Percentiles rank a stretch among this genome's conserved stretches.
Conservation (phyloP, 2,797 vertebrate genomes). For the Crenichthys baileyi region DNA sequence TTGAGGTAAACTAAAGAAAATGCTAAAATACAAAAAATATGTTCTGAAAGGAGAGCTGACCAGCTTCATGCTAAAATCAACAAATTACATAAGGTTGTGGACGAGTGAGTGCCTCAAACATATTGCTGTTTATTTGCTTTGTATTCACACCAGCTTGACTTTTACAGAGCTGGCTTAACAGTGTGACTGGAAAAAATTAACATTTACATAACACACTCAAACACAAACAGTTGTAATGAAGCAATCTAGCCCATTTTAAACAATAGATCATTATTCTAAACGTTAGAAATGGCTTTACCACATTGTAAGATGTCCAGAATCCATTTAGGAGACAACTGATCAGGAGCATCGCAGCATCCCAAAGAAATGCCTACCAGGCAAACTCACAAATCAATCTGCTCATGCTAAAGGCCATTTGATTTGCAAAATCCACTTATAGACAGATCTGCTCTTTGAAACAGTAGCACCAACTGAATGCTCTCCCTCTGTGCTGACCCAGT, state of each 20-base stretch:
- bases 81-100: constrained; percentile 2
- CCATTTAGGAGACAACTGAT: background rate
- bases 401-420: background rate
- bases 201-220: constrained; percentile 30
- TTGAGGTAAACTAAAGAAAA: background rate
- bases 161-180: constrained; percentile 32
- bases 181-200: constrained; percentile 21
- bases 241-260: constrained; percentile 5
- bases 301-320: constrained; percentile 3
- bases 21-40: background rate
- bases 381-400: background rate
- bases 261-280: background rate
- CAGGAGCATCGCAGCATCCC: constrained; percentile 3
- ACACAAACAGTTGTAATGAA: constrained; percentile 17
- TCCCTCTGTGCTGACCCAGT: background rate
- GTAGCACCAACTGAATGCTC: background rate
- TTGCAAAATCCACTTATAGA: background rate
- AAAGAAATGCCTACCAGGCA: background rate
- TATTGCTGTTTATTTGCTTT: constrained; percentile 51
- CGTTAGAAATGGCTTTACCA: constrained; percentile 8
- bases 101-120: constrained; percentile 4
- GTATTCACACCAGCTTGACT: constrained; percentile 38
- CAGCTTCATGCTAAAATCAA: constrained; percentile 26
- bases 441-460: background rate
- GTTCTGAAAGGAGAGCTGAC: constrained; percentile 7